Evolutionary conservation across 2,113 vertebrate species (phyloP).

Genomic region (Picathartes gymnocephalus): DNA sequence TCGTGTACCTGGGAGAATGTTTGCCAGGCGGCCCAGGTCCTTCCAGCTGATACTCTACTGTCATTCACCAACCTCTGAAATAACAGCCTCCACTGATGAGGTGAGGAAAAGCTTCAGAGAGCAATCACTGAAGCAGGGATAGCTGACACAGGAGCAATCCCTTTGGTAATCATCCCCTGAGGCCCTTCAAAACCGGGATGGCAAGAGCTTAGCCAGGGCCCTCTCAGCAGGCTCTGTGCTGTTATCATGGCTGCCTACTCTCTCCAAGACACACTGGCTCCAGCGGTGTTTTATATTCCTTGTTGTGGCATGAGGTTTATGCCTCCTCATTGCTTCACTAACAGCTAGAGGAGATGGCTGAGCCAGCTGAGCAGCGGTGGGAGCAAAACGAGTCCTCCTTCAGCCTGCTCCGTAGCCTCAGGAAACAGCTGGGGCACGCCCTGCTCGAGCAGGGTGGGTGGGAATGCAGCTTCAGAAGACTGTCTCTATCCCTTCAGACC

Average conservation of each 20-base stretch:
- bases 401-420: constrained; percentile 24
- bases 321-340: constrained; percentile 18
- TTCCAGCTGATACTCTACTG: not conserved
- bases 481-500: not conserved
- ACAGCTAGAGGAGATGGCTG: not conserved
- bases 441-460: not conserved
- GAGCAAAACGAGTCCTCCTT: not conserved
- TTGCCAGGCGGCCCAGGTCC: not conserved
- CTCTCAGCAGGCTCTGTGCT: not conserved
- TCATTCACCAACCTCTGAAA: not conserved
- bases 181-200: not conserved
- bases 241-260: constrained; percentile 1
- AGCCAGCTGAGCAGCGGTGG: not conserved
- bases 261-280: constrained; percentile 47
- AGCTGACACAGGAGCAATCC: not conserved
- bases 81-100: not conserved
- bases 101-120: not conserved
- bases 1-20: not conserved
- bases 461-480: not conserved
- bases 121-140: not conserved
- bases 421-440: constrained; percentile 28
- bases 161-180: not conserved
- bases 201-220: not conserved
- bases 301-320: constrained; percentile 40
- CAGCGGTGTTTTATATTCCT: not conserved